Conservation (phyloP, 1,140 invertebrate genomes). For the Anagrus nilaparvatae region DNA sequence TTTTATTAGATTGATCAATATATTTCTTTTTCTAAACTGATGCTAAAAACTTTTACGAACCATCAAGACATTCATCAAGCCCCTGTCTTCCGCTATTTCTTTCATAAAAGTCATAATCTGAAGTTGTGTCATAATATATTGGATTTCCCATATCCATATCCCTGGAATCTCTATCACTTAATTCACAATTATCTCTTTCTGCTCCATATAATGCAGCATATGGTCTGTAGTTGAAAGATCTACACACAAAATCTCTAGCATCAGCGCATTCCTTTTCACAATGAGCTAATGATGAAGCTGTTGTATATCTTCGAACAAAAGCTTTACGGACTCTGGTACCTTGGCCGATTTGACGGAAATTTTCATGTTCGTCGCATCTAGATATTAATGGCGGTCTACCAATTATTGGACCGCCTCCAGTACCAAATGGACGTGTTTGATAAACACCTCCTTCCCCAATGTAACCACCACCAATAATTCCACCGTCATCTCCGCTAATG, state of each 20-base stretch:
- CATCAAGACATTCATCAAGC: slow-evolving; percentile 68
- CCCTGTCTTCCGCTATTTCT: slow-evolving; percentile 58
- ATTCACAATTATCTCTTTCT: slow-evolving; percentile 76
- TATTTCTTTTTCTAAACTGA: neutral
- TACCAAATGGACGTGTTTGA: slow-evolving; percentile 32
- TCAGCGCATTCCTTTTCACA: slow-evolving; percentile 77
- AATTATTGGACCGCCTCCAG: slow-evolving; percentile 35
- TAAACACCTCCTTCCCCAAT: slow-evolving; percentile 37
- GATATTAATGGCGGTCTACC: slow-evolving; percentile 39
- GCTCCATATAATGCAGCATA: slow-evolving; percentile 50
- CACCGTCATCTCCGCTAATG: slow-evolving; percentile 23
- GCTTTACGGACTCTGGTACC: slow-evolving; percentile 65
- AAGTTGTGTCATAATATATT: slow-evolving; percentile 69
- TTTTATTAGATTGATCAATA: neutral
- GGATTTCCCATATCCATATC: slow-evolving; percentile 77
- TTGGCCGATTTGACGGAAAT: slow-evolving; percentile 67
- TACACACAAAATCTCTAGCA: slow-evolving; percentile 72
- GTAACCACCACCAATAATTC: slow-evolving; percentile 36
- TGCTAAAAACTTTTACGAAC: slow-evolving; percentile 35
- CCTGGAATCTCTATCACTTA: slow-evolving; percentile 75
- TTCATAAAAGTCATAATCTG: slow-evolving; percentile 83
- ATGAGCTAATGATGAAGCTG: slow-evolving; percentile 59
- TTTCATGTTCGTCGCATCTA: slow-evolving; percentile 66
- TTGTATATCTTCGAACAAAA: slow-evolving; percentile 64
- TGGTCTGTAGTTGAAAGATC: slow-evolving; percentile 72